A percentile compares a stretch with the other conserved stretches of the same genome.
These are phyloP conservation scores for Dryobota labecula DNA, from an alignment of 2,888 invertebrate genomes.

Conservation along the genomic window DNA sequence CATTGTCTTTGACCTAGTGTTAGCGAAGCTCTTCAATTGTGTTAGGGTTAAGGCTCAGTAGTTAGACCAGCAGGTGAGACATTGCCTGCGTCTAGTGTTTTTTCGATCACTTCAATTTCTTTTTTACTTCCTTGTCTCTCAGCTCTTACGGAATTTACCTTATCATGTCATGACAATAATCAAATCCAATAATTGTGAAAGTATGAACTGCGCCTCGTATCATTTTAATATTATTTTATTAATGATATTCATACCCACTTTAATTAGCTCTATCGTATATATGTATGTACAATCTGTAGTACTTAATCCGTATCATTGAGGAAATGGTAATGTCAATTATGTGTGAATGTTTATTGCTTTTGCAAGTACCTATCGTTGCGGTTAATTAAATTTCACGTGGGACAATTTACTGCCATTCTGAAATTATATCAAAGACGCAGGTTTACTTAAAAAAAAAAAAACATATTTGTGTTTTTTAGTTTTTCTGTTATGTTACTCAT, in stretches of 20 bases:
- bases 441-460: background rate
- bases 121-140: background rate
- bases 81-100: background rate
- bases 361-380: background rate
- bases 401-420: background rate
- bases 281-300: conserved; percentile 23
- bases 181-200: conserved; percentile 29
- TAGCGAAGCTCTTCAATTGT: conserved; percentile 16
- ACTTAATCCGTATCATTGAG: conserved; percentile 24
- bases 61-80: background rate
- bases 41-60: conserved; percentile 2
- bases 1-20: background rate
- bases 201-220: conserved; percentile 19
- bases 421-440: background rate
- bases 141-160: background rate
- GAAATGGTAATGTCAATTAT: conserved; percentile 16
- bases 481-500: background rate
- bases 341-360: conserved; percentile 26
- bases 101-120: background rate
- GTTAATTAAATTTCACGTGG: conserved; percentile 19
- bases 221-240: conserved; percentile 29
- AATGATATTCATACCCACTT: conserved; percentile 19
- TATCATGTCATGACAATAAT: conserved; percentile 15
- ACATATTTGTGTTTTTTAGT: background rate
- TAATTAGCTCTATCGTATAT: conserved; percentile 27